Conservation (phyloP, 1,140 invertebrate species). For the Caenorhabditis tropicalis region DNA sequence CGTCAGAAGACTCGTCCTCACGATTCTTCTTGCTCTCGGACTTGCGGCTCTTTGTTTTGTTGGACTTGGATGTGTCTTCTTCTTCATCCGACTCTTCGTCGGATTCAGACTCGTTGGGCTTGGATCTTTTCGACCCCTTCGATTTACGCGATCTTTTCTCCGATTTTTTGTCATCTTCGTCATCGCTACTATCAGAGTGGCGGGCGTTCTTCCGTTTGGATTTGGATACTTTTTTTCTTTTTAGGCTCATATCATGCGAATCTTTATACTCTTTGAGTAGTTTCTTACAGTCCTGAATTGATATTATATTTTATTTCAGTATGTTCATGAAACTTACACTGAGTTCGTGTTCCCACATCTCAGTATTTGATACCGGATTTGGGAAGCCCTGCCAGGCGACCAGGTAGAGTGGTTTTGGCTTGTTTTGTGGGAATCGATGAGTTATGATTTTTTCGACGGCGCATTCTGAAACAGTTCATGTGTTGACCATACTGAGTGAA, state of each 20-base stretch:
- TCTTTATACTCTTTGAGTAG: neutral
- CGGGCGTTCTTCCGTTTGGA: neutral
- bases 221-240: neutral
- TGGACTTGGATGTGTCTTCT: neutral
- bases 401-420: neutral
- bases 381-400: conserved; percentile 3
- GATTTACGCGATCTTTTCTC: neutral
- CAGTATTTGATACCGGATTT: neutral
- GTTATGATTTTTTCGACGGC: neutral
- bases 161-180: neutral
- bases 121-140: no score
- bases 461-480: neutral
- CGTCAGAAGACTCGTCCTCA: neutral
- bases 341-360: conserved; percentile 13
- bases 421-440: neutral
- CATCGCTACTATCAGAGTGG: neutral
- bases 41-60: neutral
- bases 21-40: neutral
- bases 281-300: neutral
- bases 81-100: no score
- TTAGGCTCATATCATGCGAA: neutral
- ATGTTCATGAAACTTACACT: neutral
- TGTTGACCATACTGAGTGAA: neutral
- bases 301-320: neutral
- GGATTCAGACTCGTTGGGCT: no score